Conservation (phyloP, 1,140 invertebrate species). For the Drosophila busckii region DNA sequence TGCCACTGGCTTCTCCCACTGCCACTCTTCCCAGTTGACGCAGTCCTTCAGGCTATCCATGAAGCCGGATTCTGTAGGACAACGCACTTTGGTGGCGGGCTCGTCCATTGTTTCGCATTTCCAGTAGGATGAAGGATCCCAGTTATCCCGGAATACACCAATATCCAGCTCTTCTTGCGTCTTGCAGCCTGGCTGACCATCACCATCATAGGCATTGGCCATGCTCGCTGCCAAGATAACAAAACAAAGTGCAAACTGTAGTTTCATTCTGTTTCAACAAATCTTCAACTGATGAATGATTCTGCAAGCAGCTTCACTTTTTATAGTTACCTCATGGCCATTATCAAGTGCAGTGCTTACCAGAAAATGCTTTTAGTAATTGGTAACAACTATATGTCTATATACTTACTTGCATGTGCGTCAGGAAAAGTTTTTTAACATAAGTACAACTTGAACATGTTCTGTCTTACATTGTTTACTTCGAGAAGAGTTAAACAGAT, state of each 20-base stretch:
- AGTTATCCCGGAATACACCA: slow-evolving; percentile 44
- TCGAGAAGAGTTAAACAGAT: no score
- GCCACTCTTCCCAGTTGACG: slow-evolving; percentile 57
- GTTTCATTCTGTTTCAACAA: slow-evolving; percentile 43
- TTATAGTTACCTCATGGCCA: slow-evolving; percentile 38
- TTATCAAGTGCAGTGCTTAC: slow-evolving; percentile 16
- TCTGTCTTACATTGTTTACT: no score
- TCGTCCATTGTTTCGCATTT: slow-evolving; percentile 45
- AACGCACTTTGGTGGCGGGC: slow-evolving; percentile 31
- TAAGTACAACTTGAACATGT: no score
- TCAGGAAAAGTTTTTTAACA: no score
- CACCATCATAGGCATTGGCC: slow-evolving; percentile 33
- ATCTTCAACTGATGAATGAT: slow-evolving; percentile 4
- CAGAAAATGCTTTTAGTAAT: slow-evolving; percentile 61
- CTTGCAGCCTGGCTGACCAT: slow-evolving; percentile 57
- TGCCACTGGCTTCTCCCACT: slow-evolving; percentile 47
- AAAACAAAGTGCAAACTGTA: slow-evolving; percentile 42
- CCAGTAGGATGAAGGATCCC: slow-evolving; percentile 64
- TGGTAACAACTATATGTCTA: no score
- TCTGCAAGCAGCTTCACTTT: no score
- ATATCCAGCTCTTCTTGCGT: slow-evolving; percentile 47
- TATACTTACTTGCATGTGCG: no score
- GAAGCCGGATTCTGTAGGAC: slow-evolving; percentile 44
- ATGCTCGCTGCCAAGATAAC: slow-evolving; percentile 29
- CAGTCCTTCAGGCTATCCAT: slow-evolving; percentile 58